Conservation (phyloP, 1,140 invertebrate species). For the Drosophila triauraria region DNA sequence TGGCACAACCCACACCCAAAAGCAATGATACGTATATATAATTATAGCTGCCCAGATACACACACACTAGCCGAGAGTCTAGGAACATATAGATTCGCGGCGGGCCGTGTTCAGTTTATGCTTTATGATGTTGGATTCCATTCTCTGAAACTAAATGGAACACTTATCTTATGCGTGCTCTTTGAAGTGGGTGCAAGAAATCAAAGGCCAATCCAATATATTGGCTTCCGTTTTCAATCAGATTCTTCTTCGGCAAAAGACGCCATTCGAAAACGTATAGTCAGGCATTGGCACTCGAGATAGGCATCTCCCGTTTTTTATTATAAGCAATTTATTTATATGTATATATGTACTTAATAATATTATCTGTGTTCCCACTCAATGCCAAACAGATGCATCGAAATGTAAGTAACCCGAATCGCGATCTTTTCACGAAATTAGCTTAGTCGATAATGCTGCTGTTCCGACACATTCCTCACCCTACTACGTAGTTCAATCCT, state of each 20-base stretch:
- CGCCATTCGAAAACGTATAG: conserved; percentile 22
- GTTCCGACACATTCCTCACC: conserved; percentile 16
- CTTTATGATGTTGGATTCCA: conserved; percentile 26
- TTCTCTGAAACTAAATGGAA: conserved; percentile 38
- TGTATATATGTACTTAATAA: conserved; percentile 22
- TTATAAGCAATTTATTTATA: conserved; percentile 15
- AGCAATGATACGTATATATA: conserved; percentile 55
- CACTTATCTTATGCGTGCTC: conserved; percentile 29
- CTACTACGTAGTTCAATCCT: conserved; percentile 23
- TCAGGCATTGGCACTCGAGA: conserved; percentile 19
- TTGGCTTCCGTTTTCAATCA: conserved; percentile 13
- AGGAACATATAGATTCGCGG: conserved; percentile 1
- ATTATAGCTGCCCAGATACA: conserved; percentile 52
- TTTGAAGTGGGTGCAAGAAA: conserved; percentile 40
- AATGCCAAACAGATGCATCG: conserved; percentile 79
- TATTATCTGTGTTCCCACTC: conserved; percentile 73
- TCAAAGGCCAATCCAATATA: conserved; percentile 9
- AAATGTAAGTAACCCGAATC: conserved; percentile 72
- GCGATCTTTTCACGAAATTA: conserved; percentile 31
- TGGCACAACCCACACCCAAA: conserved; percentile 73
- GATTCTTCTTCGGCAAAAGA: conserved; percentile 20
- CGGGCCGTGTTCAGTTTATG: conserved; percentile 14
- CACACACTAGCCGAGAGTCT: conserved; percentile 12
- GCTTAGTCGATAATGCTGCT: conserved; percentile 34
- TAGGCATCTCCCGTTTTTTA: conserved; percentile 12